phyloP scores from a whole-genome alignment of 1,140 invertebrate genomes.

The Drosophila burlai region DNA sequence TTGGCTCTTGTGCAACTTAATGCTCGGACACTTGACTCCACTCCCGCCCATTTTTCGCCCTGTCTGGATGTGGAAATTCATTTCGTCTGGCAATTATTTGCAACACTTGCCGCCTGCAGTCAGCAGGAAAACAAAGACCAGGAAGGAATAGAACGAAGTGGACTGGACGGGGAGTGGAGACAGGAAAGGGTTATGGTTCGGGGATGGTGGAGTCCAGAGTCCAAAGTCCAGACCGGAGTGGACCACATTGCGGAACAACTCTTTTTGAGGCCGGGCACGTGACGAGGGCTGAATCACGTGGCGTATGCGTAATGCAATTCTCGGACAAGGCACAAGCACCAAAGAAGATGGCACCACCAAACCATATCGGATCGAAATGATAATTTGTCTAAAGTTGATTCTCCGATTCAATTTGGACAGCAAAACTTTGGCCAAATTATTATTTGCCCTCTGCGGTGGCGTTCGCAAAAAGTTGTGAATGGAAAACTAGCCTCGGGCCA shows the following conservation, averaged over 20 bases:
- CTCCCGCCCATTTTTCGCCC: conserved; percentile 7
- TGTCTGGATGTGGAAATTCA: conserved; percentile 56
- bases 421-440: conserved; percentile 35
- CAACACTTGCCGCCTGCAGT: conserved; percentile 51
- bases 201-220: neutral
- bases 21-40: conserved; percentile 43
- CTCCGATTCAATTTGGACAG: conserved; percentile 32
- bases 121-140: conserved; percentile 38
- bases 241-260: conserved; percentile 53
- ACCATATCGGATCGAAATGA: conserved; percentile 19
- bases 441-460: conserved; percentile 12
- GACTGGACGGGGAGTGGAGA: neutral
- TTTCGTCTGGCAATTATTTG: conserved; percentile 62
- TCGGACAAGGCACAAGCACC: conserved; percentile 35
- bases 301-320: conserved; percentile 57
- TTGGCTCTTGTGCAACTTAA: conserved; percentile 51
- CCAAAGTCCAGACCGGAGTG: neutral
- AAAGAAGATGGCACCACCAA: conserved; percentile 8
- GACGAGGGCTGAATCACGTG: conserved; percentile 53
- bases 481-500: conserved; percentile 6
- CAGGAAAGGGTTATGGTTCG: neutral
- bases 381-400: conserved; percentile 42
- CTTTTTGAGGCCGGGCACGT: conserved; percentile 42
- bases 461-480: conserved; percentile 4
- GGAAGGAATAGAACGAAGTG: conserved; percentile 38